A percentile compares a stretch with the other conserved stretches of the same genome.
These are phyloP conservation scores for Porites rus DNA, from an alignment of 92 coral and sea anemone species.

Conservation along the genomic window DNA sequence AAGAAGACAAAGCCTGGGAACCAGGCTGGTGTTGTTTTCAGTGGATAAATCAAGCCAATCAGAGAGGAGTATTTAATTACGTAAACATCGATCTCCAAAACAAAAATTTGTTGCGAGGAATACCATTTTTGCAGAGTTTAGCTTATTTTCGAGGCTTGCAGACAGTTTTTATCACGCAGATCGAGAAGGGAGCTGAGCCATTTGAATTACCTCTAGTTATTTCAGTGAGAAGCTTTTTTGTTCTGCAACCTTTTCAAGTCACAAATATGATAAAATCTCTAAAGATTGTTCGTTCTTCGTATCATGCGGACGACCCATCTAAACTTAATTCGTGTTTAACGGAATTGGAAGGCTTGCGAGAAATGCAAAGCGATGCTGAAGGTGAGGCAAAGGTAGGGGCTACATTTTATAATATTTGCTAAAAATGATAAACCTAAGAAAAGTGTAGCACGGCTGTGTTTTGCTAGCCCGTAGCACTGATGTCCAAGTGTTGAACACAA, in stretches of 20 bases:
- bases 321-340: neutral
- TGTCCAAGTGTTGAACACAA: no score
- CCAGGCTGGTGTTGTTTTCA: neutral
- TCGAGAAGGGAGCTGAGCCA: neutral
- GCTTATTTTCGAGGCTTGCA: neutral
- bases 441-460: neutral
- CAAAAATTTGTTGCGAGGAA: conserved; percentile 14
- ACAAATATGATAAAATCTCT: neutral
- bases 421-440: neutral
- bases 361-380: neutral
- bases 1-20: no score
- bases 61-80: neutral
- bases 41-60: conserved; percentile 16
- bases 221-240: neutral
- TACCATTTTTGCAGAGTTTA: neutral
- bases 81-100: neutral
- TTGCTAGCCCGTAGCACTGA: no score
- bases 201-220: neutral
- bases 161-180: neutral
- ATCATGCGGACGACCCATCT: neutral
- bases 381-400: neutral
- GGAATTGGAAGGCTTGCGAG: conserved; percentile 2
- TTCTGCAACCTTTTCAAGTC: neutral
- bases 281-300: neutral
- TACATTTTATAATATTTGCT: neutral